Evolutionary conservation across 2,888 invertebrate species (phyloP).

Genomic region (Zelleria hepariella): DNA sequence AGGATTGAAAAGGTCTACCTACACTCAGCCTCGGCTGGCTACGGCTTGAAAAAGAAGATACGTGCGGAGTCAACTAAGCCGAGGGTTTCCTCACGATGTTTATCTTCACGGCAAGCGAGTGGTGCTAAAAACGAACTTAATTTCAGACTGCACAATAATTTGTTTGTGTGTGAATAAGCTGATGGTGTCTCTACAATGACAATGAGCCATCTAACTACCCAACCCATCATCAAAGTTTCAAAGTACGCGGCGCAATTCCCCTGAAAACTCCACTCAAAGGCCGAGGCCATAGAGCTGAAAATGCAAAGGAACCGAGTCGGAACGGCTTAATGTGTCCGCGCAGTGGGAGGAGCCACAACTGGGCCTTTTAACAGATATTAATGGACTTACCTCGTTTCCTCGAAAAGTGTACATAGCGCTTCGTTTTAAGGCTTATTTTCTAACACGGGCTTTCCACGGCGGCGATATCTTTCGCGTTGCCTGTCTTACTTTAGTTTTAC

Average conservation of each 20-base stretch:
- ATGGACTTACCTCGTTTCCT: slow-evolving; percentile 17
- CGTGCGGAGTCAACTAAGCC: too few species aligned
- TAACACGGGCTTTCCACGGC: not conserved
- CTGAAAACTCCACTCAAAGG: not conserved
- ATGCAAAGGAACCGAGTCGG: slow-evolving; percentile 8
- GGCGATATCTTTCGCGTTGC: not conserved
- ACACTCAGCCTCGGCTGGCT: too few species aligned
- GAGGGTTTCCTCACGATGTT: too few species aligned
- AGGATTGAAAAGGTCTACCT: too few species aligned
- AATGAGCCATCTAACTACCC: too few species aligned
- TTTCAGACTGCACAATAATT: too few species aligned
- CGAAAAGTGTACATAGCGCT: not conserved
- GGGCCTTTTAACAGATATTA: slow-evolving; percentile 50
- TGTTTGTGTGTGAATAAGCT: too few species aligned
- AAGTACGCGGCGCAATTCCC: not conserved
- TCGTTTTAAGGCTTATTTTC: not conserved
- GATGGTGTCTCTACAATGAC: too few species aligned
- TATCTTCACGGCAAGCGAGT: too few species aligned
- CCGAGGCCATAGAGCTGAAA: not conserved
- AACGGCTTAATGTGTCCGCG: slow-evolving; percentile 40
- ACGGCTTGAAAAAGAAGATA: too few species aligned
- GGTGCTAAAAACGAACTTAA: too few species aligned
- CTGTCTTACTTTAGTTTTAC: not conserved
- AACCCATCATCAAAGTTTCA: not conserved
- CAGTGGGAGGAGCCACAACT: slow-evolving; percentile 46